Evolutionary conservation across 2,797 vertebrate species (phyloP).

Genomic region (Molossus molossus): DNA sequence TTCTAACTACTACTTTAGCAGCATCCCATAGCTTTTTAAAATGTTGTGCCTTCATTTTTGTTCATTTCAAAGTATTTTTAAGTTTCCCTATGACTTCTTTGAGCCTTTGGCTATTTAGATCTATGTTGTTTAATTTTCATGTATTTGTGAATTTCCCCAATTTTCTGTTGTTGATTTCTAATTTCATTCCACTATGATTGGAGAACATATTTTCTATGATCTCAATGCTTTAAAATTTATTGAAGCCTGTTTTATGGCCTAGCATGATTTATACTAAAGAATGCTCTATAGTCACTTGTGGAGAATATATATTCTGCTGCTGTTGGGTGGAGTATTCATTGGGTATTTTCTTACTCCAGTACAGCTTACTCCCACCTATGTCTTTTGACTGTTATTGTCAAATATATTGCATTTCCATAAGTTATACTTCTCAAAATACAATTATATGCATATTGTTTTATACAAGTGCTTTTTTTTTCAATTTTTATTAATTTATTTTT

Average conservation of each 20-base stretch:
- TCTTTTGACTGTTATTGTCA: slow-evolving; percentile 9
- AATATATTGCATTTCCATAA: slow-evolving; percentile 14
- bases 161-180: slow-evolving; percentile 39
- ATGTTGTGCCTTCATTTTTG: background rate
- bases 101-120: background rate
- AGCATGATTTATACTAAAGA: background rate
- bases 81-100: slow-evolving; percentile 9
- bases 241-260: background rate
- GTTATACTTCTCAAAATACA: background rate
- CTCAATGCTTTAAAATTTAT: slow-evolving; percentile 1
- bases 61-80: slow-evolving; percentile 26
- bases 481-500: background rate
- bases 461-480: background rate
- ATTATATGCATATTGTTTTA: background rate
- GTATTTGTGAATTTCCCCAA: background rate
- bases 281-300: background rate
- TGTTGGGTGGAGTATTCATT: background rate
- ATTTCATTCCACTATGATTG: background rate
- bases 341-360: background rate
- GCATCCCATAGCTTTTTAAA: background rate
- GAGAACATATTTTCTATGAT: background rate
- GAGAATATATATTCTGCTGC: background rate
- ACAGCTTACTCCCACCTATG: background rate
- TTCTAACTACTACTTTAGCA: background rate
- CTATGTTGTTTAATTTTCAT: background rate